phyloP scores from a whole-genome alignment of 1,140 invertebrate species.

The Trissolcus basalis region DNA sequence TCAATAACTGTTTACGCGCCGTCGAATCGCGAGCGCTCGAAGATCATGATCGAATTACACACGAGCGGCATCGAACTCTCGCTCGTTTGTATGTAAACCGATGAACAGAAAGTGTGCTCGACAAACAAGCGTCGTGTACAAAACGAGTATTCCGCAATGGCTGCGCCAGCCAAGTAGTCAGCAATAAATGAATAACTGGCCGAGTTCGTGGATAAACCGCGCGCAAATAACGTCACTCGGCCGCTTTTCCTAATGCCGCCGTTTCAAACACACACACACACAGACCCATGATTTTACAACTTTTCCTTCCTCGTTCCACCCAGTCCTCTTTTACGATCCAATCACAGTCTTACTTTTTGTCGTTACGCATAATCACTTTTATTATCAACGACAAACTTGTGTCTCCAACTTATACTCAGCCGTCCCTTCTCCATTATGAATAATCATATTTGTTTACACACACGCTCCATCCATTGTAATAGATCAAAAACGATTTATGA shows the following conservation, averaged over 20 bases:
- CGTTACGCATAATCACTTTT: constrained; percentile 12
- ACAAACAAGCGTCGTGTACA: too few relatives aligned
- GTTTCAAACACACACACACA: too few relatives aligned
- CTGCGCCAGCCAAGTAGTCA: constrained; percentile 22
- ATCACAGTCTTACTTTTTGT: constrained; percentile 36
- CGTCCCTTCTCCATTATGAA: neutral
- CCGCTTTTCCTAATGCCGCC: constrained; percentile 22
- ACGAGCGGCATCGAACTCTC: too few relatives aligned
- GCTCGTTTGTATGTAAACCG: constrained; percentile 10
- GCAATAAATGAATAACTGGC: constrained; percentile 40
- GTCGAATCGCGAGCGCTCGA: too few relatives aligned
- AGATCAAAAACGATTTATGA: constrained; percentile 41
- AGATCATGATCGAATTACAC: too few relatives aligned
- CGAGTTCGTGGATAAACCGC: constrained; percentile 14
- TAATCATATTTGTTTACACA: neutral
- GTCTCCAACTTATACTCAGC: too few relatives aligned
- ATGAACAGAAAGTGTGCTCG: constrained; percentile 10
- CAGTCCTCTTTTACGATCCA: constrained; percentile 20
- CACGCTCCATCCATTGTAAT: neutral
- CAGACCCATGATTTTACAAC: too few relatives aligned
- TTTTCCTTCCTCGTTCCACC: too few relatives aligned
- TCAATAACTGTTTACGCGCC: too few relatives aligned
- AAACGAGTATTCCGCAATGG: too few relatives aligned
- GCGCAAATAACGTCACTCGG: constrained; percentile 10
- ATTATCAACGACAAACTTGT: too few relatives aligned